Conservation (phyloP, 2,797 vertebrate genomes). For the Decapterus maruadsi region DNA sequence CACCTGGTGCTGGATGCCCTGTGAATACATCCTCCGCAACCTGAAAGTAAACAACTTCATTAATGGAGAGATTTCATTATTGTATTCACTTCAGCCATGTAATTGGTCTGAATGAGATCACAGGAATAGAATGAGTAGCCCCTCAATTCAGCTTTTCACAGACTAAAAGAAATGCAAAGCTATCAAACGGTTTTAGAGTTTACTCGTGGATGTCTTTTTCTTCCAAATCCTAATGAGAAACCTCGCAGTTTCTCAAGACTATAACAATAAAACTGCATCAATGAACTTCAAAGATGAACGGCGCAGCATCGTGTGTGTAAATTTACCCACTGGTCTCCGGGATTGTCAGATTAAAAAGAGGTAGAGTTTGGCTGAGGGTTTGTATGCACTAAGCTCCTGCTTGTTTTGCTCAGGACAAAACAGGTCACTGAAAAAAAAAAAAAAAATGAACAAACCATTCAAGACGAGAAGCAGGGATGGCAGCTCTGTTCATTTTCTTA, state of each 20-base stretch:
- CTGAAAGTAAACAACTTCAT: conserved; percentile 45
- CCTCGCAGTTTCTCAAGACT: conserved; percentile 10
- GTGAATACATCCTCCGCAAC: conserved; percentile 42
- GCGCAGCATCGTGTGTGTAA: conserved; percentile 47
- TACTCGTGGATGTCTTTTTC: not conserved
- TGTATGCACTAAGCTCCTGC: conserved; percentile 81
- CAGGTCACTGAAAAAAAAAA: conserved; percentile 64
- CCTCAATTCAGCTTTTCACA: conserved; percentile 20
- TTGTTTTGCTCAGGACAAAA: conserved; percentile 85
- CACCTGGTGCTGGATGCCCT: conserved; percentile 64
- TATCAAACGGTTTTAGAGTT: conserved; percentile 12
- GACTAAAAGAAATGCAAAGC: conserved; percentile 19
- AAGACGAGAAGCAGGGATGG: conserved; percentile 67
- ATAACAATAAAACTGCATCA: conserved; percentile 12
- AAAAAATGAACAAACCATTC: conserved; percentile 59
- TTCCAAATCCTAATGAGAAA: conserved; percentile 14
- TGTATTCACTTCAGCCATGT: conserved; percentile 40
- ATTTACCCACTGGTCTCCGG: conserved; percentile 47
- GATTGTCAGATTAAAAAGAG: conserved; percentile 52
- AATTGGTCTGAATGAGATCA: conserved; percentile 39
- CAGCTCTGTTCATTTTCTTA: conserved; percentile 70
- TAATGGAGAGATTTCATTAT: conserved; percentile 42
- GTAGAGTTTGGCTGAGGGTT: conserved; percentile 56
- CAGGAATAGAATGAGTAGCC: conserved; percentile 20
- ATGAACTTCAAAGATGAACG: conserved; percentile 28